A percentile compares a stretch with the other conserved stretches of the same genome.
These are phyloP conservation scores for Choristoneura fumiferana DNA, from an alignment of 1,140 invertebrate genomes.

Conservation along the genomic window DNA sequence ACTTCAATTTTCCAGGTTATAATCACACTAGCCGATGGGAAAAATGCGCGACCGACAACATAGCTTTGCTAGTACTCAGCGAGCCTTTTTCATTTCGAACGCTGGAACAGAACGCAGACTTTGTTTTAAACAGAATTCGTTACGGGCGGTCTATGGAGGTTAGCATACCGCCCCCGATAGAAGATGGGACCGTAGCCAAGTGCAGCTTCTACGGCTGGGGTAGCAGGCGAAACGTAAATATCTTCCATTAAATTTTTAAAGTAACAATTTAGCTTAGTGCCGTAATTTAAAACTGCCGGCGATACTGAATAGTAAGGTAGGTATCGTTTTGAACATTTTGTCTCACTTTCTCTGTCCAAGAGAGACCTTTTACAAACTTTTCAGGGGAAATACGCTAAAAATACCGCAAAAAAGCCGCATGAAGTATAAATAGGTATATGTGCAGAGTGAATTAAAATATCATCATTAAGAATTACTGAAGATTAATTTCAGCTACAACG, in stretches of 20 bases:
- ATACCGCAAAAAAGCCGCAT: too few species aligned
- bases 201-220: constrained; percentile 59
- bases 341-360: too few species aligned
- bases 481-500: too few species aligned
- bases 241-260: constrained; percentile 6
- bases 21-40: constrained; percentile 47
- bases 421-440: too few species aligned
- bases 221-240: constrained; percentile 60
- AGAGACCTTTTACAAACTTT: too few species aligned
- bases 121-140: constrained; percentile 46
- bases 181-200: constrained; percentile 26
- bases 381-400: too few species aligned
- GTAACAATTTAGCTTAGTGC: too few species aligned
- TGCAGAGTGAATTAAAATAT: too few species aligned
- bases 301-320: too few species aligned
- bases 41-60: constrained; percentile 46
- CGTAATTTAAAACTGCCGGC: too few species aligned
- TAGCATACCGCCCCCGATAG: neutral
- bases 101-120: constrained; percentile 45
- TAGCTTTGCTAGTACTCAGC: constrained; percentile 51
- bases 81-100: constrained; percentile 46
- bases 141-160: constrained; percentile 33
- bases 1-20: constrained; percentile 41
- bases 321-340: too few species aligned
- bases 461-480: too few species aligned